Evolutionary conservation across 2,113 vertebrate species (phyloP).

Genomic region (Lichenostomus cassidix): DNA sequence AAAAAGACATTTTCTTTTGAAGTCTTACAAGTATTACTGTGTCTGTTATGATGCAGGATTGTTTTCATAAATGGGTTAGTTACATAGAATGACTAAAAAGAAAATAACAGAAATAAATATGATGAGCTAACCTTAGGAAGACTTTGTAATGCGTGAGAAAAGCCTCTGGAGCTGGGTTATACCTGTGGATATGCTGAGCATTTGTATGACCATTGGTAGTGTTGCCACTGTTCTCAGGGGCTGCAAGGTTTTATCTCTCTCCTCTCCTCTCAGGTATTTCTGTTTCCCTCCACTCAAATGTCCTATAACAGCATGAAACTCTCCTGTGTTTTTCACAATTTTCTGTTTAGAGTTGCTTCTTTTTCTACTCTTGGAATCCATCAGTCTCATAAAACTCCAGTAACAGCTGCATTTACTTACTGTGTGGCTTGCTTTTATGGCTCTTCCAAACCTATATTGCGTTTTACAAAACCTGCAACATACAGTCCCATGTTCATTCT

Average conservation of each 20-base stretch:
- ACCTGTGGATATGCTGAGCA: neutral
- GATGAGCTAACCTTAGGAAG: neutral
- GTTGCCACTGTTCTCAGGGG: neutral
- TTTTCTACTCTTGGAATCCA: neutral
- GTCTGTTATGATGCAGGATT: neutral
- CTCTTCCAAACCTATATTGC: conserved; percentile 23
- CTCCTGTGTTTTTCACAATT: neutral
- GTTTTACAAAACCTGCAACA: conserved; percentile 11
- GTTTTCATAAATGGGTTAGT: neutral
- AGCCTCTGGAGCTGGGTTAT: neutral
- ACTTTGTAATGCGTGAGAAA: neutral
- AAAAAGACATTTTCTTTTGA: conserved; percentile 28
- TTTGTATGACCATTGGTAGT: neutral
- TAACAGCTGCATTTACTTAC: conserved; percentile 55
- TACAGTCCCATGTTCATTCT: conserved; percentile 8
- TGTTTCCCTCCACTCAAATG: neutral
- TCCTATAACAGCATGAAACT: neutral
- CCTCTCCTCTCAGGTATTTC: too few relatives aligned
- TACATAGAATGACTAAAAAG: neutral
- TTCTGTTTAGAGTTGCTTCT: neutral
- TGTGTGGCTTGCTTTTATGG: conserved; percentile 35
- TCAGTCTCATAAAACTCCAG: neutral
- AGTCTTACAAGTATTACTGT: neutral
- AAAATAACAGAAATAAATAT: neutral
- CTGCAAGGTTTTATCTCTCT: neutral